Evolutionary conservation across 2,888 invertebrate genomes (phyloP).

Genomic region (Rugalucina vietnamica): DNA sequence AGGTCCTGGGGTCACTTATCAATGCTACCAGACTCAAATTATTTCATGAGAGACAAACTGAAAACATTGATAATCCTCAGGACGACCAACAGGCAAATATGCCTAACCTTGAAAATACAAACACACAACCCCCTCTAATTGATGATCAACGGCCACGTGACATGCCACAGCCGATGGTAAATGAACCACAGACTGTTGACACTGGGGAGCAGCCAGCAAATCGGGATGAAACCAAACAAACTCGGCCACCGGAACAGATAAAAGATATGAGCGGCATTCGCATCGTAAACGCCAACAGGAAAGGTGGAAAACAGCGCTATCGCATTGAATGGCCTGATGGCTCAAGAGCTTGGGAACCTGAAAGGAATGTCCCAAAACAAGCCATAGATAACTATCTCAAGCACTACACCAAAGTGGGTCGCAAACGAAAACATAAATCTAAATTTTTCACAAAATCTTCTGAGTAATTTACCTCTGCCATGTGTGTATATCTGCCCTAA

Average conservation of each 20-base stretch:
- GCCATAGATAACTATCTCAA: conserved; percentile 14
- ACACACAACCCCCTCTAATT: neutral
- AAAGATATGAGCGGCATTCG: neutral
- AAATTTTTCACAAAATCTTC: neutral
- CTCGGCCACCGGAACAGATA: neutral
- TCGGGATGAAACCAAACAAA: neutral
- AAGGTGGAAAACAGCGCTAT: conserved; percentile 27
- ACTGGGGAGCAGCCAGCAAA: neutral
- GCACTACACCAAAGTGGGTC: conserved; percentile 4
- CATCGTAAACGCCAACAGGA: conserved; percentile 11
- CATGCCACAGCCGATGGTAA: neutral
- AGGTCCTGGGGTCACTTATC: conserved; percentile 3
- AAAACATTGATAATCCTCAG: neutral
- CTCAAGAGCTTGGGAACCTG: conserved; percentile 16
- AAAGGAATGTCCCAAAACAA: neutral
- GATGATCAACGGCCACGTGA: neutral
- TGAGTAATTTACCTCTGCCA: neutral
- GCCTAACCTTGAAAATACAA: neutral
- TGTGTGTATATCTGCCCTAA: neutral
- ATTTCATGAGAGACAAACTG: conserved; percentile 14
- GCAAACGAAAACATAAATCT: conserved; percentile 14
- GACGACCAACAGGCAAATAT: neutral
- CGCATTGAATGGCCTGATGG: conserved; percentile 24
- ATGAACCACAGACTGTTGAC: neutral
- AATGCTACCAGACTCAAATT: conserved; percentile 44